Conservation (phyloP, 1,140 invertebrate genomes). For the Phymorhynchus buccinoides region DNA sequence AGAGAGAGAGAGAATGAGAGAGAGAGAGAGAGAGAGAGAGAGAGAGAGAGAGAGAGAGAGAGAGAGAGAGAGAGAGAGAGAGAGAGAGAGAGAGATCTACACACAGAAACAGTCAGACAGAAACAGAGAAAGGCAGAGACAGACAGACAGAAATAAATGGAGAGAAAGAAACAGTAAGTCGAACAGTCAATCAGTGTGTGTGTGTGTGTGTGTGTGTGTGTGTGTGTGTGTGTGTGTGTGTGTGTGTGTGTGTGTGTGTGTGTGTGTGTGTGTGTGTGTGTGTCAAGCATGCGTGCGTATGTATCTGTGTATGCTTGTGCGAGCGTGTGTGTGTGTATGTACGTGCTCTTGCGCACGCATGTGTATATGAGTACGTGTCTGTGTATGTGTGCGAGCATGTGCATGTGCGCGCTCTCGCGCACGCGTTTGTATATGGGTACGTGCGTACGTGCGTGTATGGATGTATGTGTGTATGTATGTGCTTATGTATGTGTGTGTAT, state of each 20-base stretch:
- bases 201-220: background rate
- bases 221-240: background rate
- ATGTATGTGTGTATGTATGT: background rate
- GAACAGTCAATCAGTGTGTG: too few species aligned
- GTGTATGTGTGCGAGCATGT: background rate
- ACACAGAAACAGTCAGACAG: background rate
- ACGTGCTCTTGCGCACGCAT: background rate
- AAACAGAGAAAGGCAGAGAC: background rate
- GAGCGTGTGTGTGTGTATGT: constrained; percentile 17
- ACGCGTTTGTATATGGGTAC: background rate
- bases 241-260: background rate
- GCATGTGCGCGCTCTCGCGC: background rate
- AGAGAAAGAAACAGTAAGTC: too few species aligned
- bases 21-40: too few species aligned
- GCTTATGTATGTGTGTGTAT: background rate
- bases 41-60: too few species aligned
- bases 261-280: background rate
- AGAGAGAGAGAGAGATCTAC: background rate
- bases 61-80: background rate
- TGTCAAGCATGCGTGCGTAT: background rate
- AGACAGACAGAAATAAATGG: too few species aligned
- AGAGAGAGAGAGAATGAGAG: too few species aligned
- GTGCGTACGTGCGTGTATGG: too few species aligned
- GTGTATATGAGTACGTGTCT: background rate
- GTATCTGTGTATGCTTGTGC: too few species aligned